Base-by-base conservation (phyloP, 1,140 invertebrate species). In the Antheraea mylitta region DNA sequence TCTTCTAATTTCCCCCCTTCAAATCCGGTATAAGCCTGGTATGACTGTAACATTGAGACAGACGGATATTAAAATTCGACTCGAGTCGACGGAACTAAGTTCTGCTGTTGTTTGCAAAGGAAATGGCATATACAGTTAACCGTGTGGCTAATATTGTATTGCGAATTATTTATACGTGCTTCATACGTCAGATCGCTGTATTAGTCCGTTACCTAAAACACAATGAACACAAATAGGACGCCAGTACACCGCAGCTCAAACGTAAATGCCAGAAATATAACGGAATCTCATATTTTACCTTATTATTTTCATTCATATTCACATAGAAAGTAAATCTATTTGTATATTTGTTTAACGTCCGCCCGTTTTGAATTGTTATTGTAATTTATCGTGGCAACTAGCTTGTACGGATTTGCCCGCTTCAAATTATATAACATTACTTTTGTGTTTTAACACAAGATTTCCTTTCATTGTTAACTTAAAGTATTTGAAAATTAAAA, bases 51-150 rank as follows among this genome's bases (percentile, higher is more conserved):
- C 61, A 19, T 60, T 11, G 9, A 11, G 18, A 42, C 53, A 19
- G 18, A 60, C 36, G 1, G 16, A 45, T 53, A 65, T 77, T 77
- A 64, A 68, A 70, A 77, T 58, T 30, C 72, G 19, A 64, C 42
- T 19, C 76, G 69, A 68, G 70, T 71, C 69, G 60, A 48, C 74
- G 73, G 76, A 78, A 78, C 76, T 73, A 66, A 78, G 75, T 73
- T 66, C 67, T 72, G 69, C 65, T 64, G 71, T 38, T 66, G 68
- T 76, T 73, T 65, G 68, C 36, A 69, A 64, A 78, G 76, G 76
- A 78, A 78, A 75, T 65, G 76, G 65, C 67, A 66, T 67, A 71
- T 76, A 78, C 76, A 71, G 71, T 78, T 78, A 75, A 48, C 59
- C 68, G 70, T 70, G 70, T 71, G 68, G 59, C 71, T 69, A 64